Evolutionary conservation across 1,140 invertebrate genomes (phyloP).

Genomic region (Drosophila ironensis): DNA sequence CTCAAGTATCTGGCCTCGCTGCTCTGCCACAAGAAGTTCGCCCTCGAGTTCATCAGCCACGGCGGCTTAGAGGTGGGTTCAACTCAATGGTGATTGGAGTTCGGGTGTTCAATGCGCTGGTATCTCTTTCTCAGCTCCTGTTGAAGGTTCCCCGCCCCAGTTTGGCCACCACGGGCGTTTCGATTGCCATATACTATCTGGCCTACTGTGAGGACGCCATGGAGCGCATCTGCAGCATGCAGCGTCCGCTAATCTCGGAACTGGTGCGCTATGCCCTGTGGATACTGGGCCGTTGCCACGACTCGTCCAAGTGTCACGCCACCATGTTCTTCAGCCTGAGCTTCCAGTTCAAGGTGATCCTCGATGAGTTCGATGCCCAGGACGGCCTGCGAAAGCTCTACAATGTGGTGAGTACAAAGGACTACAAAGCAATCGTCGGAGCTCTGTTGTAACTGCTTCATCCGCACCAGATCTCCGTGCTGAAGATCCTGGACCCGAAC

Average conservation of each 20-base stretch:
- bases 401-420: slow-evolving; percentile 89
- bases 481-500: slow-evolving; percentile 84
- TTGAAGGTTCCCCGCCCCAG: slow-evolving; percentile 95
- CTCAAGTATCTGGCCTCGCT: slow-evolving; percentile 95
- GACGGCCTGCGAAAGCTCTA: slow-evolving; percentile 96
- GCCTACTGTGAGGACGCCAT: slow-evolving; percentile 99
- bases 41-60: slow-evolving; percentile 94
- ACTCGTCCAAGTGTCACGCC: slow-evolving; percentile 96
- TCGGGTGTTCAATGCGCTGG: not conserved
- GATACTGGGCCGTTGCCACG: slow-evolving; percentile 97
- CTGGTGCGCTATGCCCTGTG: slow-evolving; percentile 94
- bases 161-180: slow-evolving; percentile 96
- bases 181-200: slow-evolving; percentile 97
- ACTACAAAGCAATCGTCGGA: not conserved
- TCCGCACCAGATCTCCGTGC: slow-evolving; percentile 87
- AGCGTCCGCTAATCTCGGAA: slow-evolving; percentile 89
- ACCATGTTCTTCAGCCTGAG: slow-evolving; percentile 98
- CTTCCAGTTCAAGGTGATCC: slow-evolving; percentile 94
- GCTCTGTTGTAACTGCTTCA: not conserved
- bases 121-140: slow-evolving; percentile 84
- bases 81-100: not conserved
- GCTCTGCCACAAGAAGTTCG: slow-evolving; percentile 98
- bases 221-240: slow-evolving; percentile 95
- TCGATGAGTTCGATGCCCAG: slow-evolving; percentile 95
- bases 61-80: slow-evolving; percentile 89